Conservation (phyloP, 30 jellyfish, hydroid and myxozoan species). For the Aurelia sp. region DNA sequence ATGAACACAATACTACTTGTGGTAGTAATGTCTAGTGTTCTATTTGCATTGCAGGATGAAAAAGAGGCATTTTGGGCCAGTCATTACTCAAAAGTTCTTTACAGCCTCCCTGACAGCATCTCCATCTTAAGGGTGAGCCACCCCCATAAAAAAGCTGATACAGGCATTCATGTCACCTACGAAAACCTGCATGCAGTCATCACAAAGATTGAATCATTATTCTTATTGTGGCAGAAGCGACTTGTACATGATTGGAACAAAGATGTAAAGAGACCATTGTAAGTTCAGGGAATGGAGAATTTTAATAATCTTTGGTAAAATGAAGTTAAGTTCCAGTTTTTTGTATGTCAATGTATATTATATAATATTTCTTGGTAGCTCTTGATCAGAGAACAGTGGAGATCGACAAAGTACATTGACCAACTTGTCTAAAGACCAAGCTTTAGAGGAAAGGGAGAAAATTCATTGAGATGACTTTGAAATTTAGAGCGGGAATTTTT, state of each 20-base stretch:
- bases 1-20: too few relatives aligned
- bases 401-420: too few relatives aligned
- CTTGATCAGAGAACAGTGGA: too few relatives aligned
- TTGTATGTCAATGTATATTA: too few relatives aligned
- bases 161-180: conserved; percentile 11
- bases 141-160: neutral
- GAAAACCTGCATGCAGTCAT: conserved; percentile 32
- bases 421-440: too few relatives aligned
- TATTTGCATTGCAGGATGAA: conserved; percentile 35
- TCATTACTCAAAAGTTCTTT: conserved; percentile 33
- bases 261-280: conserved; percentile 53
- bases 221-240: conserved; percentile 60
- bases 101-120: conserved; percentile 61
- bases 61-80: conserved; percentile 47
- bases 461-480: too few relatives aligned
- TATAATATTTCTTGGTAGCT: too few relatives aligned
- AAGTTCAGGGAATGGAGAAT: neutral
- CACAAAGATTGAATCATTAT: conserved; percentile 39
- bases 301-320: neutral
- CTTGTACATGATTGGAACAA: conserved; percentile 60
- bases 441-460: too few relatives aligned
- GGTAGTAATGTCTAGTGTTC: too few relatives aligned
- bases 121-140: conserved; percentile 10
- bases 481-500: too few relatives aligned
- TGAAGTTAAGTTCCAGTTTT: conserved; percentile 4